These are phyloP conservation scores for Idaea straminata DNA, from an alignment of 2,888 invertebrate genomes.

Conservation along the genomic window DNA sequence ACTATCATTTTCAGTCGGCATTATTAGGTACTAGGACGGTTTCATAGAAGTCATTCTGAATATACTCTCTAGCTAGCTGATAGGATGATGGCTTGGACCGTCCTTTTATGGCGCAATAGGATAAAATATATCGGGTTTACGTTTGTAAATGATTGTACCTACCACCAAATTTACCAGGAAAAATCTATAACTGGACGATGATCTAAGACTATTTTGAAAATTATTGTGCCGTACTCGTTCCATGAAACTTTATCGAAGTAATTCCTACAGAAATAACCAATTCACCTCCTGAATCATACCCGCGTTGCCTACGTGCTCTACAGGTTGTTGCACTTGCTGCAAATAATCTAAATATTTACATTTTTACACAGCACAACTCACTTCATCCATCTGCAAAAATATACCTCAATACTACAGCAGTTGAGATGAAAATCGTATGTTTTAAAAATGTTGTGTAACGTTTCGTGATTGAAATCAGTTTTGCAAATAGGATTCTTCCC, in stretches of 20 bases:
- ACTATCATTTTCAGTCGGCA: too few species aligned
- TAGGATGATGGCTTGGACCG: too few species aligned
- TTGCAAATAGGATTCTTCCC: constrained; percentile 57
- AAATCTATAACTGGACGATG: not conserved
- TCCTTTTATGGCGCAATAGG: too few species aligned
- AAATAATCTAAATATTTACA: constrained; percentile 19
- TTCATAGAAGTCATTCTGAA: too few species aligned
- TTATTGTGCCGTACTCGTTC: not conserved
- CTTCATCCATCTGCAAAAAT: not conserved
- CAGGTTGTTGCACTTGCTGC: constrained; percentile 28
- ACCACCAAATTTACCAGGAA: too few species aligned
- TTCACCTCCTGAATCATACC: constrained; percentile 9
- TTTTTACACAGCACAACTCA: constrained; percentile 11
- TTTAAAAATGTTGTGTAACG: not conserved
- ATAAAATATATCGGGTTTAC: too few species aligned
- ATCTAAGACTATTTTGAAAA: not conserved
- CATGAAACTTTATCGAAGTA: not conserved
- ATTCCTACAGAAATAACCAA: not conserved
- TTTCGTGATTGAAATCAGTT: not conserved
- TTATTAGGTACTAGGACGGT: too few species aligned
- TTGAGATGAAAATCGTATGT: not conserved
- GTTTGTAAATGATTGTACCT: too few species aligned
- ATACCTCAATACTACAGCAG: not conserved
- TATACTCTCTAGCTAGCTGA: too few species aligned
- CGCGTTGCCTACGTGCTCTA: constrained; percentile 24